Evolutionary conservation across 2,797 vertebrate species (phyloP).

Genomic region (Cichlasoma orientale): DNA sequence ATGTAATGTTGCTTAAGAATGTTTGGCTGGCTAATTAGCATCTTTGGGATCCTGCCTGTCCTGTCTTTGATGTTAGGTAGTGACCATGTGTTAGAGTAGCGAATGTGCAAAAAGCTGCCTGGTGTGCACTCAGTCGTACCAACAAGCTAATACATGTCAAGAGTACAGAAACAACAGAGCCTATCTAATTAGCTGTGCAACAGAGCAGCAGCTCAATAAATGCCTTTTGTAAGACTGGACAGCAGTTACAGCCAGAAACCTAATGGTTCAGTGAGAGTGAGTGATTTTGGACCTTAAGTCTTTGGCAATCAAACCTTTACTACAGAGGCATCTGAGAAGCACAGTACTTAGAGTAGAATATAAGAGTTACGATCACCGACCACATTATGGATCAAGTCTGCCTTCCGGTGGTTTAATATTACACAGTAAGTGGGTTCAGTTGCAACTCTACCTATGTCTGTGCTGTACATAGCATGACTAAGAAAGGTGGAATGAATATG

Average conservation of each 20-base stretch:
- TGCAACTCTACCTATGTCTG: neutral
- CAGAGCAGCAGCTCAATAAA: conserved; percentile 76
- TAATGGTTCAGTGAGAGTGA: conserved; percentile 78
- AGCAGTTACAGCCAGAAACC: conserved; percentile 64
- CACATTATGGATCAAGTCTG: conserved; percentile 9
- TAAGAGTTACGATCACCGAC: conserved; percentile 15
- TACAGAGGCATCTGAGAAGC: conserved; percentile 46
- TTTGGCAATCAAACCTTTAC: conserved; percentile 66
- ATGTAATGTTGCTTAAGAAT: neutral
- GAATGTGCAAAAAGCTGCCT: conserved; percentile 57
- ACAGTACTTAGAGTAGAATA: conserved; percentile 23
- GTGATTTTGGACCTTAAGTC: conserved; percentile 62
- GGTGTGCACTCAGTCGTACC: conserved; percentile 61
- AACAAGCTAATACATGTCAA: conserved; percentile 70
- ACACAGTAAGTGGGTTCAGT: conserved; percentile 2
- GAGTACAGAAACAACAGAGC: conserved; percentile 65
- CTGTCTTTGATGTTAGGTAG: conserved; percentile 9
- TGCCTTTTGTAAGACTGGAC: conserved; percentile 64
- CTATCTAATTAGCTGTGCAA: conserved; percentile 76
- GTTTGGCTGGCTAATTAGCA: conserved; percentile 12
- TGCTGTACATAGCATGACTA: neutral
- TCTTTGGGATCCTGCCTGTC: conserved; percentile 8
- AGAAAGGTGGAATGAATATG: neutral
- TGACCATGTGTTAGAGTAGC: conserved; percentile 29
- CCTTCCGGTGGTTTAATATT: conserved; percentile 17